These are phyloP conservation scores for Aleiodes sp. DNA, from an alignment of 1,140 invertebrate genomes.

Conservation along the genomic window DNA sequence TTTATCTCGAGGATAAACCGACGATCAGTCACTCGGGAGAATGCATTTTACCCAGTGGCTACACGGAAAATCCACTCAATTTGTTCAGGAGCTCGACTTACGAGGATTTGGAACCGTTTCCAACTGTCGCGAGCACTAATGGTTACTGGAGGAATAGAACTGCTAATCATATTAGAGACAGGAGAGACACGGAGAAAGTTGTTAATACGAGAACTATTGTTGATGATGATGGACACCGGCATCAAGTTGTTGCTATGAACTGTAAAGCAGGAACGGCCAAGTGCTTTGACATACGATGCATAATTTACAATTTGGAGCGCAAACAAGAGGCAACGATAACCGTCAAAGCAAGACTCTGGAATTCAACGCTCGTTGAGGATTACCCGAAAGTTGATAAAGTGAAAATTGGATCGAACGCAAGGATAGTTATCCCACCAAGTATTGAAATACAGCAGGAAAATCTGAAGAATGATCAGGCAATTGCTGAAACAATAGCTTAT, in stretches of 20 bases:
- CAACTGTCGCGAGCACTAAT: constrained; percentile 37
- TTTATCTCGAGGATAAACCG: constrained; percentile 87
- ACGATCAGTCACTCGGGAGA: constrained; percentile 67
- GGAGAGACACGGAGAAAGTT: constrained; percentile 77
- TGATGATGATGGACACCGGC: constrained; percentile 75
- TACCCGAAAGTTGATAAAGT: constrained; percentile 87
- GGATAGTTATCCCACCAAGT: constrained; percentile 75
- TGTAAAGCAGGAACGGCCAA: constrained; percentile 82
- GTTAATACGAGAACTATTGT: constrained; percentile 76
- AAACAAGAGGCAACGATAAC: constrained; percentile 81
- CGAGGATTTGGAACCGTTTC: constrained; percentile 59
- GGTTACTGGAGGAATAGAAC: constrained; percentile 47
- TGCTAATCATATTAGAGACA: constrained; percentile 62
- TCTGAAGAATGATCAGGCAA: constrained; percentile 71
- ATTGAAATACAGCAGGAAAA: constrained; percentile 79
- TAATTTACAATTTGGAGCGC: constrained; percentile 78
- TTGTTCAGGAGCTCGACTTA: constrained; percentile 68
- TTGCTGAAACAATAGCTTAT: constrained; percentile 81
- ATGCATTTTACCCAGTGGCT: constrained; percentile 69
- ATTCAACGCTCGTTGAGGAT: constrained; percentile 87
- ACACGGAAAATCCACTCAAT: constrained; percentile 76
- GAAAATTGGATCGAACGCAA: constrained; percentile 80
- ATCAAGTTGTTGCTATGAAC: constrained; percentile 82
- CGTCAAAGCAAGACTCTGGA: constrained; percentile 87
- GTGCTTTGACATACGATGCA: constrained; percentile 86